phyloP scores from a whole-genome alignment of 92 coral and sea anemone genomes.

The Phenganax stokvisi region DNA sequence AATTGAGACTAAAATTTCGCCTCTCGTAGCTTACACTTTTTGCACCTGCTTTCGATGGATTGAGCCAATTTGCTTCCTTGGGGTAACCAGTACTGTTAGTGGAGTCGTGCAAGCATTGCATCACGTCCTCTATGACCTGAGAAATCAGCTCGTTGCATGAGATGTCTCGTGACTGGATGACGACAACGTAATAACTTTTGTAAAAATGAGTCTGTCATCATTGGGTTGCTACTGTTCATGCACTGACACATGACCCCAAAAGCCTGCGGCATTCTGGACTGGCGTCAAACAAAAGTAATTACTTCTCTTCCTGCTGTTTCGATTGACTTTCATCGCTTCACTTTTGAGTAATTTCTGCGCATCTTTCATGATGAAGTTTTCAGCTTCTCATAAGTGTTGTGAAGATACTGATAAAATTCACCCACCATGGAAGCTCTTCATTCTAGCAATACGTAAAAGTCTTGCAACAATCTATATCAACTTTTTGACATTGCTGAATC shows the following conservation, averaged over 20 bases:
- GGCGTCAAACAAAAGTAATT: neutral
- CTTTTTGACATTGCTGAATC: constrained; percentile 45
- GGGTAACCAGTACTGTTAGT: constrained; percentile 52
- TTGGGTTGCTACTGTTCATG: constrained; percentile 45
- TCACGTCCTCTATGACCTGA: constrained; percentile 53
- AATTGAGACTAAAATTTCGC: constrained; percentile 20
- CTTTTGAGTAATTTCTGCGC: no score
- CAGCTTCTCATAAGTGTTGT: no score
- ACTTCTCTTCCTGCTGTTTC: neutral
- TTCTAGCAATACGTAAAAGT: constrained; percentile 41
- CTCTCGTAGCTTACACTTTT: constrained; percentile 51
- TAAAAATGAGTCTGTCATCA: constrained; percentile 48
- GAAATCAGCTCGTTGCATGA: constrained; percentile 54
- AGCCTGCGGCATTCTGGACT: constrained; percentile 28
- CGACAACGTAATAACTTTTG: constrained; percentile 52
- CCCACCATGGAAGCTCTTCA: neutral
- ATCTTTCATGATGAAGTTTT: no score
- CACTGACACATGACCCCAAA: constrained; percentile 49
- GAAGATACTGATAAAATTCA: no score
- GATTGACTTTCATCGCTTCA: neutral
- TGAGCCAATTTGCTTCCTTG: constrained; percentile 56
- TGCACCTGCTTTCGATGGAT: constrained; percentile 47
- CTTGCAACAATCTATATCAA: constrained; percentile 51
- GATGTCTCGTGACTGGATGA: constrained; percentile 50
- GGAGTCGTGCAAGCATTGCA: constrained; percentile 50